phyloP scores from a whole-genome alignment of 1,140 invertebrate species.

The Macrobrachium nipponense region DNA sequence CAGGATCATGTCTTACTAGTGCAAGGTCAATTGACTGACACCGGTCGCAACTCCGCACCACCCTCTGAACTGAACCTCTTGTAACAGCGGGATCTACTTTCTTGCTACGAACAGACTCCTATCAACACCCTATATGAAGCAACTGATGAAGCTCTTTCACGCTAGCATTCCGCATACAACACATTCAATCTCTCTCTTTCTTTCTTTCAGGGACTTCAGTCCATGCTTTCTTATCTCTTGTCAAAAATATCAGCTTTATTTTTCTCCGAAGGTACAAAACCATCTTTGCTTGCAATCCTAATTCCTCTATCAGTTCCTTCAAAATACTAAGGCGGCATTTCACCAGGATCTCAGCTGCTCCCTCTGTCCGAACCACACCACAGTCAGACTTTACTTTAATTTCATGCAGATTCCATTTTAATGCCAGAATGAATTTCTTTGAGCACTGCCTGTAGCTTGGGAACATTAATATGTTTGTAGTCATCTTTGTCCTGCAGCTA shows the following conservation, averaged over 20 bases:
- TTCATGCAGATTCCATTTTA: conserved; percentile 5
- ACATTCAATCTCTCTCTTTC: no score
- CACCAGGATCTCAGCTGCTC: not conserved
- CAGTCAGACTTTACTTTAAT: conserved; percentile 2
- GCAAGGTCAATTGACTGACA: no score
- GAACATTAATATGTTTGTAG: conserved; percentile 26
- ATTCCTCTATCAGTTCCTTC: not conserved
- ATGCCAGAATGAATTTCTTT: conserved; percentile 1
- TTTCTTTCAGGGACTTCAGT: not conserved
- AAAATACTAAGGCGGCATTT: not conserved
- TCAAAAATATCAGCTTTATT: conserved; percentile 26
- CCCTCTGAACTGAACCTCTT: no score
- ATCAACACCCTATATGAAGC: no score
- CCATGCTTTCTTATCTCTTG: conserved; percentile 22
- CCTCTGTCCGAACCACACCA: not conserved
- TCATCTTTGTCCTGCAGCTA: conserved; percentile 6
- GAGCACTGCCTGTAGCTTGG: not conserved
- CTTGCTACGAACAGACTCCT: no score
- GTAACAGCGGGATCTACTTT: no score
- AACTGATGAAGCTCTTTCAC: no score
- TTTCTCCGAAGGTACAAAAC: not conserved
- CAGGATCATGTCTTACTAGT: not conserved
- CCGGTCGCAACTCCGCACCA: no score
- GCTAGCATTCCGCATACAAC: no score
- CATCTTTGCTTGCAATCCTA: no score